Conservation (phyloP, 30 jellyfish, hydroid and myxozoan species). For the Clytia hemisphaerica region DNA sequence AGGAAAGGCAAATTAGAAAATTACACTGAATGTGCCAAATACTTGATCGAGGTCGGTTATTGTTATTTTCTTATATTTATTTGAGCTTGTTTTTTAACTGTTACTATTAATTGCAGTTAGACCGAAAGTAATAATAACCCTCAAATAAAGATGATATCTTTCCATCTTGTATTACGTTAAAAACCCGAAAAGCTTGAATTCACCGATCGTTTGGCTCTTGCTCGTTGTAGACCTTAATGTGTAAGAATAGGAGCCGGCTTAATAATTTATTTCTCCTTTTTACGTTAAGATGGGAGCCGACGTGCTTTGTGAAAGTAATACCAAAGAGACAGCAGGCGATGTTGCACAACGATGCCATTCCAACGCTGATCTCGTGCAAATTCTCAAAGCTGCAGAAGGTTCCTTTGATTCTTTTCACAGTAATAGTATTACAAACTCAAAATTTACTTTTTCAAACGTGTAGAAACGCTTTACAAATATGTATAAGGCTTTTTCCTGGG, state of each 20-base stretch:
- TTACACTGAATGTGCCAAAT: conserved; percentile 75
- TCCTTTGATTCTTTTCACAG: too few relatives aligned
- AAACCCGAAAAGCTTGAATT: too few relatives aligned
- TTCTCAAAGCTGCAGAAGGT: conserved; percentile 86
- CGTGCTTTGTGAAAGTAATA: conserved; percentile 51
- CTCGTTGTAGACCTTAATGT: neutral
- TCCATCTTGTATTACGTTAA: too few relatives aligned
- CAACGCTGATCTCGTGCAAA: conserved; percentile 35
- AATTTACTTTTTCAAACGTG: too few relatives aligned
- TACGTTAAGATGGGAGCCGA: conserved; percentile 67
- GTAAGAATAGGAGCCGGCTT: too few relatives aligned
- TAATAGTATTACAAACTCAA: too few relatives aligned
- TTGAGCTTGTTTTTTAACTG: neutral
- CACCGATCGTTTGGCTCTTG: neutral
- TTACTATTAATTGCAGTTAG: too few relatives aligned
- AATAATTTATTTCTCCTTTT: neutral
- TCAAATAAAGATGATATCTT: too few relatives aligned
- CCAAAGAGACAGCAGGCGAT: conserved; percentile 83
- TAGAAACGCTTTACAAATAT: too few relatives aligned
- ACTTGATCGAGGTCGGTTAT: conserved; percentile 60
- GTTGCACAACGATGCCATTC: conserved; percentile 89
- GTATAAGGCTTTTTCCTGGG: too few relatives aligned
- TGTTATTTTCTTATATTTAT: neutral
- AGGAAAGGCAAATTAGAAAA: conserved; percentile 88
- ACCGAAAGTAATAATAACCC: too few relatives aligned